Base-by-base conservation (phyloP, 2,888 invertebrate genomes). In the Cremastinae sp. region DNA sequence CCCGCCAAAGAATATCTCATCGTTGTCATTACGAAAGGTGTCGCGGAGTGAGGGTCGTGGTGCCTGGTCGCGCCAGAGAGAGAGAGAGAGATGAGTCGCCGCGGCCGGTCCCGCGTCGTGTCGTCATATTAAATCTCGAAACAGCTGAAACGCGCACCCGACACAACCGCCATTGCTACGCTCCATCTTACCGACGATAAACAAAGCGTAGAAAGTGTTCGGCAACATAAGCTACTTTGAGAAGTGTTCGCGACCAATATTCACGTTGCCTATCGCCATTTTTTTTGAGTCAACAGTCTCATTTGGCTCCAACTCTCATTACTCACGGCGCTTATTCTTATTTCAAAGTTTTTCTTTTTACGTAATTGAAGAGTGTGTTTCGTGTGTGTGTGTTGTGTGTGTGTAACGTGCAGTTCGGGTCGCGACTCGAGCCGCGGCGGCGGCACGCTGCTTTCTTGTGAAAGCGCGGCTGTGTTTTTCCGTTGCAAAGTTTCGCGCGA, bases 1-100 rank as follows among this genome's bases (percentile, higher is more conserved):
- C 93, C 93, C 93, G 93, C 92, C 92, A 92, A 92, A 92, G 91
- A 90, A 66, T 66, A 66, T 90, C 91, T n/a, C n/a, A n/a, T n/a
- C n/a, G n/a, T n/a, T n/a, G 92, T 92, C 92, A 92, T 92, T 92
- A 92, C 92, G 70, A 92, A 92, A 92, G 92, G n/a, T n/a, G n/a
- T n/a, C 92, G 87, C 89, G 86, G 85, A n/a, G 85, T 87, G 88
- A 89, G 89, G 88, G 89, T 89, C 87, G 89, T 87, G 87, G 89
- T 87, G 87, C 47, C 61, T 61, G 86, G 85, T 82, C 74, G 87
- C 85, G 82, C 90, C 90, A 91, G 38, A 64, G 38, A 64, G 64
- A n/a, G n/a, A n/a, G n/a, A n/a, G n/a, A n/a, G n/a, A n/a, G n/a
- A n/a, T n/a, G n/a, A n/a, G n/a, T n/a, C n/a, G n/a, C 51, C 64